Conservation (phyloP, 2,888 invertebrate genomes). For the Nemurella pictetii region DNA sequence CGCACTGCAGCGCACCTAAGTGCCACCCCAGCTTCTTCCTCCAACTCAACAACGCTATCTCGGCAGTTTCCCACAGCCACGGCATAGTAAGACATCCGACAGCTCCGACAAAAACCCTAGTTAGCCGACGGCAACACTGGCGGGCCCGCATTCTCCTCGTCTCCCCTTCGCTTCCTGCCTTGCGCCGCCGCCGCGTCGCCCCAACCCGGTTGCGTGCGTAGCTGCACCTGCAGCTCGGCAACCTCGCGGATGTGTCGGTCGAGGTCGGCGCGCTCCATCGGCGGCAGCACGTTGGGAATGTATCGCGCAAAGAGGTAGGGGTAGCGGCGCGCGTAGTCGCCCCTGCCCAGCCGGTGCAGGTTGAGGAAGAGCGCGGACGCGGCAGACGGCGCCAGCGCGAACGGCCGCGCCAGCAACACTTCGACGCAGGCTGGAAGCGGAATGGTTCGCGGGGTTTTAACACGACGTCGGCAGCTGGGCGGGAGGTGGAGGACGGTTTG, state of each 20-base stretch:
- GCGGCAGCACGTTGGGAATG: conserved; percentile 40
- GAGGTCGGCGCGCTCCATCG: conserved; percentile 39
- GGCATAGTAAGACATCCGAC: too few relatives aligned
- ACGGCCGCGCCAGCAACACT: conserved; percentile 36
- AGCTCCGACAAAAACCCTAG: too few relatives aligned
- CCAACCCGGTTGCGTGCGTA: conserved; percentile 28
- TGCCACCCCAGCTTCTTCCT: too few relatives aligned
- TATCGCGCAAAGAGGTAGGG: conserved; percentile 41
- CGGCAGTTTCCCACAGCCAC: too few relatives aligned
- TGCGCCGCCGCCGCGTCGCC: conserved; percentile 14
- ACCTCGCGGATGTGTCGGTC: conserved; percentile 39
- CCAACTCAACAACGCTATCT: too few relatives aligned
- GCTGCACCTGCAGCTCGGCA: conserved; percentile 34
- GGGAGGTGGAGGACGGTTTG: too few relatives aligned
- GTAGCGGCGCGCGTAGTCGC: conserved; percentile 37
- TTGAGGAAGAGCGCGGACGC: conserved; percentile 37
- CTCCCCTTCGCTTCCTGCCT: conserved; percentile 38
- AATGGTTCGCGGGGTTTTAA: too few relatives aligned
- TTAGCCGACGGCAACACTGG: not conserved
- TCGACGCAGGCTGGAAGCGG: conserved; percentile 37
- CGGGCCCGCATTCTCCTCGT: conserved; percentile 39
- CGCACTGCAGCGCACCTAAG: too few relatives aligned
- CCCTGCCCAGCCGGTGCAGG: conserved; percentile 37
- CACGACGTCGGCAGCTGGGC: too few relatives aligned
- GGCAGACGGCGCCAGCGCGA: conserved; percentile 37